Base-by-base conservation (phyloP, 37 sponge, comb jelly and placozoan species). In the Ianthella basta region DNA sequence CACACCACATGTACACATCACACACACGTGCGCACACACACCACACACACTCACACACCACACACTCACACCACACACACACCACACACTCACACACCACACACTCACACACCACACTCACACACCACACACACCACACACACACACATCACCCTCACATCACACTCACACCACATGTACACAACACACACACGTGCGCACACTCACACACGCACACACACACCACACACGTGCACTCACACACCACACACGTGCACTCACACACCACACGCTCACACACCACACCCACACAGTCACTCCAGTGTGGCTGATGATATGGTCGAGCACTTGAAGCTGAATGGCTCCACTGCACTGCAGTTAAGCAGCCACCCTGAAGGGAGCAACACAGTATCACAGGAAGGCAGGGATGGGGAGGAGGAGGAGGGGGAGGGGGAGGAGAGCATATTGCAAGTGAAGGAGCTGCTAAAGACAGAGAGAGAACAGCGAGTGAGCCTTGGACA, bases 401-500 rank as follows among this genome's bases (percentile, higher is more conserved):
- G 4, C n/a, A 25, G 10, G 18, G 78, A 41, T 2, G 55, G 16
- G 55, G 78, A 27, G 54, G 80, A 29, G 29, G 80, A 29, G 25
- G 82, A 41, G 19, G 63, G 23, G 80, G 60, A 30, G 16, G 64
- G 56, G 50, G 72, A 81, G 40, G 88, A 82, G 13, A 83, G 85
- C 30, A 41, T 32, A 0, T 19, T 81, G 8, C 70, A 87, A 30
- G 79, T 92, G 33, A 61, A 61, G 57, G 95, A 91, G 50, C 61
- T 80, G 59, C 73, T 92, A 4, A 87, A 88, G 30, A 86, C 80
- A 21, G 95, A 91, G 77, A 86, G 84, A 80, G 95, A 92, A 39
- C 92, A 91, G 85, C 92, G 87, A 84, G 93, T 89, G 41, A 56
- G 57, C 1, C 3, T 59, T 15, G 59, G 18, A n/a, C n/a, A n/a